Base-by-base conservation (phyloP, 2,113 vertebrate species). In the Uropsilus gracilis region DNA sequence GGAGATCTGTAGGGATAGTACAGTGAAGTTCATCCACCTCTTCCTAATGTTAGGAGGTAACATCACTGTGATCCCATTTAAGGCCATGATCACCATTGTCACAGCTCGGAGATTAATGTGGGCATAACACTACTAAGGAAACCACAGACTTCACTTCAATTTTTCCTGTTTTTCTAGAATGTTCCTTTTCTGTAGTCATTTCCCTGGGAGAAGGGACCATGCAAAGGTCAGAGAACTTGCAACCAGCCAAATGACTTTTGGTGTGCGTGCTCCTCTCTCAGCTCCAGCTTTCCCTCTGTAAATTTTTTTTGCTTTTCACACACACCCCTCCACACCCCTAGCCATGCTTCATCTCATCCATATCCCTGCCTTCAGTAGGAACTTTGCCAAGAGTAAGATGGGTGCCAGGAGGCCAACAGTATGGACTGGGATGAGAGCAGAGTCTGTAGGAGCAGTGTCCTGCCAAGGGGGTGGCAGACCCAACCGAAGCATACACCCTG, bases 351-450 rank as follows among this genome's bases (percentile, higher is more conserved):
- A 10, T 46, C 12, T 48, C 24, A 0, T 24, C 59, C 11, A 3
- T 5, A n/a, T 3, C 30, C 44, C 44, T 64, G n/a, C 39, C 61
- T 68, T 66, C 57, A 66, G 28, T 8, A 48, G 22, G 59, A 71
- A 3, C 20, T 66, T 63, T 64, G 61, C 53, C 16, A 2, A 53
- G 66, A 17, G 30, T 32, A 0, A 0, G 59, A 42, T 0, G 1
- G 72, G 53, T 34, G 5, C 59, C 20, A 13, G 71, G 7, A 39
- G 82, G 71, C 37, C 34, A 69, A n/a, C 6, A 66, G 82, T 14
- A 13, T 44, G 32, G 55, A 37, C 57, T 42, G n/a, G 16, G 42
- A 13, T 3, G 28, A 80, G 14, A 32, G n/a, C 16, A 42, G 83
- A 37, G 53, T 78, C 80, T 32, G 39, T 10, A 17, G 72, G 26